A percentile compares a stretch with the other conserved stretches of the same genome.
Conservation (phyloP, 1,140 invertebrate species). For the Trachymyrmex cornetzi region DNA sequence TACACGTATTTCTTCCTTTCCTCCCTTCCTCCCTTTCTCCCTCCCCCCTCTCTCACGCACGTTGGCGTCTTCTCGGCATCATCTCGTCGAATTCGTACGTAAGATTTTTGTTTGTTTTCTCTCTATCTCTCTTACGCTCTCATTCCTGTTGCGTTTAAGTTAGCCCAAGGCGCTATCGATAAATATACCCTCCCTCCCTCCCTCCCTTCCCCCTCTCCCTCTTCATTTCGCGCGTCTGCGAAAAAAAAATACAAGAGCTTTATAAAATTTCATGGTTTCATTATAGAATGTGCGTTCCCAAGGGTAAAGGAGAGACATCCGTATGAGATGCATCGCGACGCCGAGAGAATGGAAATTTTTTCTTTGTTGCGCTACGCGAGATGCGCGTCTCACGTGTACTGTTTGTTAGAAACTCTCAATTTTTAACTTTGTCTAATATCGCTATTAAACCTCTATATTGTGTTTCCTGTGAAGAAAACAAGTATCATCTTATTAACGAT, state of each 20-base stretch:
- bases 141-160: no score
- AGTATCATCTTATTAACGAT: slow-evolving; percentile 14
- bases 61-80: slow-evolving; percentile 9
- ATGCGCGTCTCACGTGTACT: not conserved
- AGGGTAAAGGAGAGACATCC: not conserved
- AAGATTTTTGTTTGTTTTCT: not conserved
- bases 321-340: not conserved
- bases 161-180: no score
- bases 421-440: slow-evolving; percentile 1
- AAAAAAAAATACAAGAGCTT: not conserved
- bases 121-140: not conserved
- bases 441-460: not conserved
- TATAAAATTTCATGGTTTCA: slow-evolving; percentile 35
- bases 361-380: not conserved
- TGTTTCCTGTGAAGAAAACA: not conserved
- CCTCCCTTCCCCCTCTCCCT: not conserved
- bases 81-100: slow-evolving; percentile 33
- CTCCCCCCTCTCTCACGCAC: slow-evolving; percentile 16
- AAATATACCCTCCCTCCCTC: not conserved
- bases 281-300: not conserved
- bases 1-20: slow-evolving; percentile 65
- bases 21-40: not conserved
- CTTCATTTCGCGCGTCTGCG: not conserved
- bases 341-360: slow-evolving; percentile 23
- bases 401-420: not conserved